A percentile compares a stretch with the other conserved stretches of the same genome.
Evolutionary conservation across 2,113 vertebrate genomes (phyloP).

Genomic region (Urocitellus parryii): DNA sequence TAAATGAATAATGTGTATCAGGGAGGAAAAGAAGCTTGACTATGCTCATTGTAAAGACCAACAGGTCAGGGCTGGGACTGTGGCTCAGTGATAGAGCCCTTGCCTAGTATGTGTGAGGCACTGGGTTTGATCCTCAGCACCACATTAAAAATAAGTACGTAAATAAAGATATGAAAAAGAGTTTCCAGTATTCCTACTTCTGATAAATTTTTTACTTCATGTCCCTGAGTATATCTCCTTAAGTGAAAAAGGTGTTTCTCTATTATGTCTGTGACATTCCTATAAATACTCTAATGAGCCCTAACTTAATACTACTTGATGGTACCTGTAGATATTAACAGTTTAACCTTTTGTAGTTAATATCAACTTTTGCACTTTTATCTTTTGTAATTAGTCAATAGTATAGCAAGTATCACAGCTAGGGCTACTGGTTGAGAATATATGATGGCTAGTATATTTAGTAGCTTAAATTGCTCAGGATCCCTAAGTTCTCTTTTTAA

Average conservation of each 20-base stretch:
- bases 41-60: neutral
- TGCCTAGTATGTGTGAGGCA: no score
- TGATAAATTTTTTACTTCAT: neutral
- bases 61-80: neutral
- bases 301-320: neutral
- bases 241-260: neutral
- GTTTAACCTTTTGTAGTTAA: no score
- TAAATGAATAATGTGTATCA: neutral
- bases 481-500: conserved; percentile 37
- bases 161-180: neutral
- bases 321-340: neutral
- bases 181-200: neutral
- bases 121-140: no score
- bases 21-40: neutral
- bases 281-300: neutral
- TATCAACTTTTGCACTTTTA: no score
- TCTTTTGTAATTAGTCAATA: neutral
- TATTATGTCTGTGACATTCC: neutral
- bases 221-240: neutral
- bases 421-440: conserved; percentile 1
- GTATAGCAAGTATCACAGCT: neutral
- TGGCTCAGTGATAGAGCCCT: no score
- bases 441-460: conserved; percentile 6
- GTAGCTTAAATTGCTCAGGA: conserved; percentile 17
- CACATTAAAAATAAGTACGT: neutral